A percentile compares a stretch with the other conserved stretches of the same genome.
Evolutionary conservation across 2,113 vertebrate genomes (phyloP).

Genomic region (Epinephelus moara): DNA sequence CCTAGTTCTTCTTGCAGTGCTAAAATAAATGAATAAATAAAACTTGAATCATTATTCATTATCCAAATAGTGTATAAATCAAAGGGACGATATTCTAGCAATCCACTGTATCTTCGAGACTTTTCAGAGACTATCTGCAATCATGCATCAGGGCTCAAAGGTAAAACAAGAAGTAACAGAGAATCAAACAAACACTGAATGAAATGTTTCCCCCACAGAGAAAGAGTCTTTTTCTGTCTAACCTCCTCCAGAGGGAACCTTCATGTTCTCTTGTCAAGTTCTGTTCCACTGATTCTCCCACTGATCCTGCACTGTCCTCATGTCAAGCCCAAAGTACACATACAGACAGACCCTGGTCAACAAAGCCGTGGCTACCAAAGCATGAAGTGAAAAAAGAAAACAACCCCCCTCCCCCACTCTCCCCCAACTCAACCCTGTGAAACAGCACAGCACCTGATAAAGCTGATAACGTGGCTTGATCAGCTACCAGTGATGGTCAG

Average conservation of each 20-base stretch:
- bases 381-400: conserved; percentile 77
- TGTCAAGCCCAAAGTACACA: conserved; percentile 75
- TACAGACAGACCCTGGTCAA: conserved; percentile 68
- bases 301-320: conserved; percentile 68
- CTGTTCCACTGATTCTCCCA: conserved; percentile 76
- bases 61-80: neutral
- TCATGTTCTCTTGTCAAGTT: conserved; percentile 79
- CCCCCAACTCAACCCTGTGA: neutral
- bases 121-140: conserved; percentile 9
- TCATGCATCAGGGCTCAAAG: conserved; percentile 13
- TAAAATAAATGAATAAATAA: neutral
- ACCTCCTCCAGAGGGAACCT: conserved; percentile 67
- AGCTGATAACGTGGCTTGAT: conserved; percentile 69
- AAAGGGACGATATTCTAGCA: neutral
- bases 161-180: conserved; percentile 46
- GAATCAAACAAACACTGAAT: conserved; percentile 53
- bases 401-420: conserved; percentile 4
- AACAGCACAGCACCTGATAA: conserved; percentile 62
- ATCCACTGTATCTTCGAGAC: neutral
- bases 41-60: neutral
- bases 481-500: conserved; percentile 55
- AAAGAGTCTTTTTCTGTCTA: conserved; percentile 51
- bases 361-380: conserved; percentile 75
- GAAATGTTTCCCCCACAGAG: conserved; percentile 54
- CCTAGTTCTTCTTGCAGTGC: neutral